Base-by-base conservation (phyloP, 2,113 vertebrate genomes). In the Anguilla rostrata region DNA sequence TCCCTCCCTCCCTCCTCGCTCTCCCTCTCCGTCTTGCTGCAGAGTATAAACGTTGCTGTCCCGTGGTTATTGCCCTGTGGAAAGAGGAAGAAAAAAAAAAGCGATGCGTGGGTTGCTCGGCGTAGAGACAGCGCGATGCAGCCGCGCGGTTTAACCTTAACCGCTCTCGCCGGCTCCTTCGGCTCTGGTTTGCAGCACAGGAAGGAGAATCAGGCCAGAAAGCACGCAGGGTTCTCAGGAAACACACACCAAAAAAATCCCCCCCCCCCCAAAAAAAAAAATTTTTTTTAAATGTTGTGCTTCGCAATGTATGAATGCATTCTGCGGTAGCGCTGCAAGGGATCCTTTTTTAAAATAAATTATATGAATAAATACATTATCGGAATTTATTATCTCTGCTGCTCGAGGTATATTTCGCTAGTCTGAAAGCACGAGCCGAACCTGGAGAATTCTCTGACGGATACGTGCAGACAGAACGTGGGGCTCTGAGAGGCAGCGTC, bases 401-500 rank as follows among this genome's bases (percentile, higher is more conserved):
- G 92, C 91, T 93, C 86, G 87, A 89, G 92, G 91, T 75, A 90
- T 34, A 22, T 22, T 81, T 26, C 11, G 81, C 87, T 89, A 89
- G 89, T 91, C 90, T 91, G 90, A 94, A 93, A 92, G 92, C 92
- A 90, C 79, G 92, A 91, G 93, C 93, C 93, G 93, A 92, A 92
- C 91, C 92, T 86, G 71, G 90, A 92, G 90, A 92, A 90, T 92
- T 93, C 90, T 93, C 91, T 92, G 94, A 94, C 94, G 91, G 92
- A 94, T 92, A 92, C 92, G 93, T 94, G 92, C 94, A 94, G 93
- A 92, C 91, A 93, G 34, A 93, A 95, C 83, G 91, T 93, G n/a
- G 93, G 93, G 92, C 90, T 89, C 91, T 90, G 91, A 93, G 92
- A 92, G 90, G 93, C 92, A 87, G 91, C 87, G 53, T 94, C 92